phyloP scores from a whole-genome alignment of 2,797 vertebrate genomes.

The Protosalanx chinensis region DNA sequence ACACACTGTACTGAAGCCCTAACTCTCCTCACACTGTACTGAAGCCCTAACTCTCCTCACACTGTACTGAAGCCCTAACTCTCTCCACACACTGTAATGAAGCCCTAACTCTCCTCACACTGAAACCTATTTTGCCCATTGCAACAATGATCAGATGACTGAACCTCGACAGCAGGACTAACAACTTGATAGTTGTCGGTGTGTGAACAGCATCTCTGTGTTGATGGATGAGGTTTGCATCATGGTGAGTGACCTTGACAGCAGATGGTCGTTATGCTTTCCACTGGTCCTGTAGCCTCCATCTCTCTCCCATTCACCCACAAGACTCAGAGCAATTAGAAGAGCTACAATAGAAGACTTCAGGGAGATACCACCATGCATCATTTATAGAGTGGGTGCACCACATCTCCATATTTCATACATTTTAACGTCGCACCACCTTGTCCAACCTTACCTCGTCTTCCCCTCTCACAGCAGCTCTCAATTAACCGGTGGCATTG shows the following conservation, averaged over 20 bases:
- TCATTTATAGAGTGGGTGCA: constrained; percentile 36
- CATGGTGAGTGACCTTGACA: constrained; percentile 70
- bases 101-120: background rate
- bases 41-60: no score
- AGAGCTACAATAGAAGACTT: constrained; percentile 42
- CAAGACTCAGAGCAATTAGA: constrained; percentile 43
- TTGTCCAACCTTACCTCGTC: constrained; percentile 1
- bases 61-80: background rate
- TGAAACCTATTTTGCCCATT: background rate
- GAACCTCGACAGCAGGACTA: background rate
- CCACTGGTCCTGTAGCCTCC: background rate
- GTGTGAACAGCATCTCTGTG: constrained; percentile 36
- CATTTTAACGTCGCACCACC: constrained; percentile 31
- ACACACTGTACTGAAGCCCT: background rate
- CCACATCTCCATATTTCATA: constrained; percentile 32
- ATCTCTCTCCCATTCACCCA: background rate
- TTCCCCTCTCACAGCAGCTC: background rate
- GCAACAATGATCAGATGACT: background rate
- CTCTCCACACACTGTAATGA: background rate
- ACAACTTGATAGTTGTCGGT: background rate
- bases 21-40: no score
- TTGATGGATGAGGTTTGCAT: constrained; percentile 68
- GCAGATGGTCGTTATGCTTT: constrained; percentile 55
- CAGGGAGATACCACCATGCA: constrained; percentile 42
- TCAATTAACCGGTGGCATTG: background rate